Conservation (phyloP, 2,797 vertebrate species). For the Petrocephalus sullivani region DNA sequence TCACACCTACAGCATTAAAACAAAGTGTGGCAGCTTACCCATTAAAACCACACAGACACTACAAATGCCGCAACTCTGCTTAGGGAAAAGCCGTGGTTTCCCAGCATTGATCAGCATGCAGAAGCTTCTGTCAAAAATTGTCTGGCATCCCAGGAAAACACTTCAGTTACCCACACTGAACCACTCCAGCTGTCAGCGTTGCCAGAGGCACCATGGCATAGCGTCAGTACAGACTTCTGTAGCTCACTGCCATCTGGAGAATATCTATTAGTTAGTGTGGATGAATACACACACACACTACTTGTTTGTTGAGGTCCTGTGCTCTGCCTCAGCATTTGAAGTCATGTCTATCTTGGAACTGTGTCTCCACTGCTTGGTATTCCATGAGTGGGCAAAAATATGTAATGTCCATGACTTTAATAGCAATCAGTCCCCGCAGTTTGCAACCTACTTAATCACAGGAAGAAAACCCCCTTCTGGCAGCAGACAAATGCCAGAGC, state of each 20-base stretch:
- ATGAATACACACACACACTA: background rate
- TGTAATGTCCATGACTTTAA: background rate
- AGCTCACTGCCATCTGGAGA: background rate
- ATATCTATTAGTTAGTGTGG: background rate
- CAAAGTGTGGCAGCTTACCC: background rate
- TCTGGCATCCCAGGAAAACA: background rate
- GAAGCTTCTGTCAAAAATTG: background rate
- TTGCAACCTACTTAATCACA: background rate
- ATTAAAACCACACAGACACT: background rate
- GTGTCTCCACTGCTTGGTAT: background rate
- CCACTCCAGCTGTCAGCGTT: background rate
- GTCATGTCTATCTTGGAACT: background rate
- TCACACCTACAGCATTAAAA: background rate
- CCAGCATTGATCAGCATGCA: background rate
- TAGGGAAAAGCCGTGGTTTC: background rate
- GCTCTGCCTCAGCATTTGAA: background rate
- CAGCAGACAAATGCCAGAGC: background rate
- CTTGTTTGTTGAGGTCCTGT: background rate
- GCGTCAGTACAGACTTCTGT: background rate
- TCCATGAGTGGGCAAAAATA: background rate
- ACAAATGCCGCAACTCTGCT: background rate
- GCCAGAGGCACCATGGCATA: background rate
- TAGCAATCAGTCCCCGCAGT: background rate
- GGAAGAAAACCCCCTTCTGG: background rate
- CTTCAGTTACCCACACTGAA: background rate